Evolutionary conservation across 1,140 invertebrate species (phyloP), one percentile per base, ranked within the genome.

Genomic region (Uloborus diversus): DNA sequence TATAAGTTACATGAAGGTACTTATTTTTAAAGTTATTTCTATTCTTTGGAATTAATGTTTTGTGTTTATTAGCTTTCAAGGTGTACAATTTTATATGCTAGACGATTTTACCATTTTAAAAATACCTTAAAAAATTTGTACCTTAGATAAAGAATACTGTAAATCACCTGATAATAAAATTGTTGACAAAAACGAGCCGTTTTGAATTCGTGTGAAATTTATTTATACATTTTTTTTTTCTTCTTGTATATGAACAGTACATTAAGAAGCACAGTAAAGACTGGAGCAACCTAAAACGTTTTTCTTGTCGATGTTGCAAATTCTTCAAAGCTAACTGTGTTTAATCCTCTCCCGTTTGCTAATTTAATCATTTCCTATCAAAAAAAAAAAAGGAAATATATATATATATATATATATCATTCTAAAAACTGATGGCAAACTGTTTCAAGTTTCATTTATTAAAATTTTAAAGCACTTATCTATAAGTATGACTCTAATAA

Each of bases 301-400:
- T 73, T 73, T 30, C 69, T 13, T 47, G 56, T 35, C 20, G 14
- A 4, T 3, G 59, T 56, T 14, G 47, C n/a, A 27, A 62, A 73
- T 30, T 73, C 56, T 27, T 61, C 27, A 11, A 33, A 27, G 28
- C 53, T 61, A 0, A 73, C 56, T n/a, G 11, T 61, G 3, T 13
- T 35, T 47, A 42, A 33, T 47, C 30, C 25, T 13, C 61, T 35
- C 7, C n/a, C 11, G 23, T 32, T 37, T 27, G 56, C 37, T 7
- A 61, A 13, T 9, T 28, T 3, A 28, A 73, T 73, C 69, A 73
- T 73, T 73, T 73, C 69, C 69, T 73, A 42, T 7, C 7, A 42
- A 17, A 42, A 42, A 42, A n/a, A n/a, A n/a, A n/a, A n/a, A n/a
- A n/a, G 23, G 20, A 68, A 68, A 53, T 32, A 32, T 30, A 37